Percentiles rank a stretch among this genome's conserved stretches.
Evolutionary conservation across 1,140 invertebrate genomes (phyloP).

Genomic region (Trigoniulus corallinus): DNA sequence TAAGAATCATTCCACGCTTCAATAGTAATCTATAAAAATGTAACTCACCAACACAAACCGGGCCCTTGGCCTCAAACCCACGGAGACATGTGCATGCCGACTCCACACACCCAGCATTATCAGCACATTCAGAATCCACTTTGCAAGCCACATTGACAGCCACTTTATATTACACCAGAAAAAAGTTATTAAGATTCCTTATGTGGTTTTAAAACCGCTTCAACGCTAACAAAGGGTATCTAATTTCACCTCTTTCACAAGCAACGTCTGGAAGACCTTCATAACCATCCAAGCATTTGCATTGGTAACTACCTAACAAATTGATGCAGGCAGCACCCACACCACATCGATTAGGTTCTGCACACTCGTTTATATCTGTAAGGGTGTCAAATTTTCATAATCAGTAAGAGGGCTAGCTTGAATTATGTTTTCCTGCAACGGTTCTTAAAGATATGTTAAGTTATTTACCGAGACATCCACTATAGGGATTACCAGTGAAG

Average conservation of each 20-base stretch:
- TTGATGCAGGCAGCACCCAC: slow-evolving; percentile 74
- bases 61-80: slow-evolving; percentile 8
- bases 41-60: slow-evolving; percentile 10
- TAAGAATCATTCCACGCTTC: too few species aligned
- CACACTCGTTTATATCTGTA: slow-evolving; percentile 65
- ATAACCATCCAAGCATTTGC: slow-evolving; percentile 79
- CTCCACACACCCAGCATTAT: slow-evolving; percentile 32
- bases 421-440: too few species aligned
- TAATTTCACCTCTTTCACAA: slow-evolving; percentile 41
- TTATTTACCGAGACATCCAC: background rate
- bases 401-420: too few species aligned
- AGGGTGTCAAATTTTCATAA: too few species aligned
- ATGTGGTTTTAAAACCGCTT: too few species aligned
- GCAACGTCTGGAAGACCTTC: slow-evolving; percentile 38
- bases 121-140: slow-evolving; percentile 46
- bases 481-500: slow-evolving; percentile 48
- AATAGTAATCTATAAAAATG: too few species aligned
- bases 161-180: slow-evolving; percentile 5
- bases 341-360: slow-evolving; percentile 42
- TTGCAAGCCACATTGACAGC: slow-evolving; percentile 14
- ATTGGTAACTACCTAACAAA: slow-evolving; percentile 59
- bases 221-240: too few species aligned
- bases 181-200: background rate
- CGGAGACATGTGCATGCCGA: slow-evolving; percentile 24
- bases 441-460: too few species aligned